Evolutionary conservation across 2,888 invertebrate genomes (phyloP).

Genomic region (Lasius fuliginosus): DNA sequence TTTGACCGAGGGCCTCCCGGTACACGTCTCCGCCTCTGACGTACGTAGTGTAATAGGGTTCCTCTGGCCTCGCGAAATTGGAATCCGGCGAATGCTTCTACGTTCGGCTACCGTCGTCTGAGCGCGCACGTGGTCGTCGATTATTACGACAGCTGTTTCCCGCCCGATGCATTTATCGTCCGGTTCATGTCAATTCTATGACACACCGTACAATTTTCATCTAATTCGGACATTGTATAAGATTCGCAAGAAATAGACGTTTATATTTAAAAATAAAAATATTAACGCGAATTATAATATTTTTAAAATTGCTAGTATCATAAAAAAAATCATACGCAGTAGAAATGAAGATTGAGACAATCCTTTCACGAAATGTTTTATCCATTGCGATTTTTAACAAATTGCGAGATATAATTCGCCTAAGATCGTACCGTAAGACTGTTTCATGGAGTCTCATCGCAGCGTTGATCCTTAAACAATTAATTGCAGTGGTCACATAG

Average conservation of each 20-base stretch:
- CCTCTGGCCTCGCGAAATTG: slow-evolving; percentile 73
- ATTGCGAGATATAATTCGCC: not conserved
- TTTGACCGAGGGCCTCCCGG: slow-evolving; percentile 67
- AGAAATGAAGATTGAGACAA: not conserved
- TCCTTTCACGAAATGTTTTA: not conserved
- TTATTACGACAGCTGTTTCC: slow-evolving; percentile 61
- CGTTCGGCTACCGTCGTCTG: slow-evolving; percentile 49
- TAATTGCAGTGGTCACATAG: slow-evolving; percentile 59
- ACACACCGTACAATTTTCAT: slow-evolving; percentile 5
- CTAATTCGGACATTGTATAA: not conserved
- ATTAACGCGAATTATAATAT: not conserved
- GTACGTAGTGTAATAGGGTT: slow-evolving; percentile 71
- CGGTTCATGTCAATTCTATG: not conserved
- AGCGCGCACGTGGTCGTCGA: slow-evolving; percentile 54
- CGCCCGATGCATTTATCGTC: slow-evolving; percentile 4
- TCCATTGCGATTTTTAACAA: not conserved
- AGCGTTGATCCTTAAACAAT: slow-evolving; percentile 62
- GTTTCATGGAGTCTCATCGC: slow-evolving; percentile 49
- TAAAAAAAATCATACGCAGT: not conserved
- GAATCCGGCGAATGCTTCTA: slow-evolving; percentile 72
- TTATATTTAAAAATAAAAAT: slow-evolving; percentile 5
- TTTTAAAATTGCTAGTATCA: not conserved
- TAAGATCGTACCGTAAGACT: slow-evolving; percentile 45
- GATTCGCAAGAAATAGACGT: not conserved
- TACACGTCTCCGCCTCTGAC: slow-evolving; percentile 67